Evolutionary conservation across 2,113 vertebrate species (phyloP), one percentile per base, ranked within the genome.

Genomic region (Forbesichthys agassizii): DNA sequence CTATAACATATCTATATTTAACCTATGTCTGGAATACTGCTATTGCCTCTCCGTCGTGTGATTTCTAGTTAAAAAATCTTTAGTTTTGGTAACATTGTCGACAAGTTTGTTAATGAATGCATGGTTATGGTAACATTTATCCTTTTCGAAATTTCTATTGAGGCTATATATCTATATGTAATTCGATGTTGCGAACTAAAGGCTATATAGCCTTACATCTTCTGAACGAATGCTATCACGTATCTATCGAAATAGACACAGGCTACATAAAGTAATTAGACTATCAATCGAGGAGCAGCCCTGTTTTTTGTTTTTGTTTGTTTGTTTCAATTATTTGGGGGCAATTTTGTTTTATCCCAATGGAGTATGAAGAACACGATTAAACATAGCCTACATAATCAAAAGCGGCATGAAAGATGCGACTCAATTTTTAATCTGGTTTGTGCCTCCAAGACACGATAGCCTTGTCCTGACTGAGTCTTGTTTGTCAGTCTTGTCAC

Each of bases 401-500:
- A 75, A 72, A 33, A 76, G 72, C 69, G 52, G 27, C 82, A 78
- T 80, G 68, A 84, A 62, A 82, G 69, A 87, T 66, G 81, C 61
- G 73, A 81, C 84, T 76, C 48, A 64, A 52, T 57, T 71, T 52
- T 55, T 71, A 76, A 78, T 76, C 68, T 68, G 64, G 80, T 72
- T 80, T 67, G 48, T 66, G 82, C 76, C 82, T 77, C 33, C 71
- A 56, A 84, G 85, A 86, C 80, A 74, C 3, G 48, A 66, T 73
- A 74, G 66, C 64, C 12, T 58, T n/a, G 46, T 27, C 27, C 27
- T 27, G 68, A 75, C 27, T 27, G 65, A 27, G 57, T 66, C 27
- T 33, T 69, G 56, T 85, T 83, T 74, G 64, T 14, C 78, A 68
- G 74, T 54, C 72, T 79, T 85, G 87, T 87, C 90, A 89, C 88